A percentile compares a stretch with the other conserved stretches of the same genome.
These are phyloP conservation scores for Drosophila auraria DNA, from an alignment of 1,140 invertebrate species.

Conservation along the genomic window DNA sequence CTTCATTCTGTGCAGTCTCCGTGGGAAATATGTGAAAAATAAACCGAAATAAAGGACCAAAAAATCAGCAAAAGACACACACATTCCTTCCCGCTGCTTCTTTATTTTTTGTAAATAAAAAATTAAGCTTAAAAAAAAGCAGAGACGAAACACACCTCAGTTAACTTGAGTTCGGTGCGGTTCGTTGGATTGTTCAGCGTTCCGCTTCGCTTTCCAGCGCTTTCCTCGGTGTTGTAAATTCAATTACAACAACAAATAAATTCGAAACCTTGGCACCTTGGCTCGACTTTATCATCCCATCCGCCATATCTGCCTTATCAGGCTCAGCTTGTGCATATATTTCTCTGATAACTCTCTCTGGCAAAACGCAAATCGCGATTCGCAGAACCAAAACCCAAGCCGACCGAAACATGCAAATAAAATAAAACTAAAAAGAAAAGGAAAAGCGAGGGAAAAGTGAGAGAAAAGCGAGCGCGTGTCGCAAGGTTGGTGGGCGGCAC, in stretches of 20 bases:
- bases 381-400: not conserved
- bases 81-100: too few species aligned
- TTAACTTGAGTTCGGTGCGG: constrained; percentile 32
- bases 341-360: constrained; percentile 28
- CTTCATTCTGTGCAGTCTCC: constrained; percentile 57
- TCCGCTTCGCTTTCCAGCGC: constrained; percentile 35
- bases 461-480: constrained; percentile 13
- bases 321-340: not conserved
- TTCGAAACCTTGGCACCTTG: constrained; percentile 17
- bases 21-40: not conserved
- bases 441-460: not conserved
- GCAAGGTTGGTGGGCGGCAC: constrained; percentile 31
- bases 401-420: not conserved
- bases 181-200: constrained; percentile 27
- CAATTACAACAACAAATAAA: constrained; percentile 15
- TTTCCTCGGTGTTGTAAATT: constrained; percentile 28
- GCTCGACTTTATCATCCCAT: constrained; percentile 26
- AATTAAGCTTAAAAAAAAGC: not conserved
- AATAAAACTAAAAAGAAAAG: not conserved
- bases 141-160: constrained; percentile 7
- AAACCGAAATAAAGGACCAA: not conserved
- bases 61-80: constrained; percentile 11
- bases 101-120: not conserved
- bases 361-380: constrained; percentile 8
- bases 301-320: constrained; percentile 29